Evolutionary conservation across 1,140 invertebrate species (phyloP), one percentile per base, ranked within the genome.

Genomic region (Brachionus rubens): DNA sequence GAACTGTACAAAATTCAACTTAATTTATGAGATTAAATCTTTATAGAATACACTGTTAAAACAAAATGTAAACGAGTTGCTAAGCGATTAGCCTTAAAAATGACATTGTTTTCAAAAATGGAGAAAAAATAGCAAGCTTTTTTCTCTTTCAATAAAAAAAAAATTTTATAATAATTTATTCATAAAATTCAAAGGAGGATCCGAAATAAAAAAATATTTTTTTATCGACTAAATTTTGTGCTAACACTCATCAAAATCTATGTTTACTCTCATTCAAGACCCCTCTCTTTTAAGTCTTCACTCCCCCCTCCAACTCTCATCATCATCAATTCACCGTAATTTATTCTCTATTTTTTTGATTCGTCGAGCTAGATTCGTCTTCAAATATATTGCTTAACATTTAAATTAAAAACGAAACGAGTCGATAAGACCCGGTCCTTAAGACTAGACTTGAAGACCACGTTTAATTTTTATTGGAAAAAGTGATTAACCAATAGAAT

Each of bases 321-420:
- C n/a, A n/a, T n/a, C n/a, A n/a, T n/a, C n/a, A n/a, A n/a, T n/a
- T n/a, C n/a, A n/a, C n/a, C 54, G 54, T 59, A 59, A 59, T 59
- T 59, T 59, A 59, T 59, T 59, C 30, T 0, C 30, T n/a, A n/a
- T 2, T 10, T 16, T 30, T 59, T 59, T 59, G 28, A 59, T 59
- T 59, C 26, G 54, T 36, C 21, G 0, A 59, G 36, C 54, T 10
- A 36, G 36, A 16, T 16, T 59, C 28, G 19, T 36, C 54, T 21
- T 14, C 19, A 40, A 59, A 59, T 59, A 30, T 59, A 59, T 59
- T 59, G 54, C 54, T 59, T 59, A 59, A 59, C 54, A 59, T 59
- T 59, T 19, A 19, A 59, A 14, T 6, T 30, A 2, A 16, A 16
- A 3, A 2, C 19, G 9, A 36, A 36, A 5, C 33, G 9, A 36